Base-by-base conservation (phyloP, 1,140 invertebrate species). In the Psix sp. region DNA sequence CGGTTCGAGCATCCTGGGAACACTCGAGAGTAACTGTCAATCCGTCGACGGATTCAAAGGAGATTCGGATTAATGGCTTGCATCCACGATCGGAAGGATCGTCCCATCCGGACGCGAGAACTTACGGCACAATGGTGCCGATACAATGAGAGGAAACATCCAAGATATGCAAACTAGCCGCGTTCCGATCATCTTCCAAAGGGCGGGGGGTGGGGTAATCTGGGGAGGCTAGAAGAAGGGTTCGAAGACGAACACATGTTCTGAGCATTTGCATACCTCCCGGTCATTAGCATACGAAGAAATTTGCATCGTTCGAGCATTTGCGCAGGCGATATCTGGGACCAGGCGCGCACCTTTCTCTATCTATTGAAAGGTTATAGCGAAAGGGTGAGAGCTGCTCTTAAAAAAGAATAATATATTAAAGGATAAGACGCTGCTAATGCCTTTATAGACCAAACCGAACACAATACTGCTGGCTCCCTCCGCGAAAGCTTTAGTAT, bases 131-230 rank as follows among this genome's bases (percentile, higher is more conserved):
- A 84, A 84, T 83, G 76, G 80, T 73, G 29, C 72, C 77, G 78
- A 82, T 81, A 85, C 84, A 85, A 85, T 86, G 84, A 85, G 82
- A 86, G 85, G 82, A 86, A 86, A 86, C 81, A 85, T 86, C 84
- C 83, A 83, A 85, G 84, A 86, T 86, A 85, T 86, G 84, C 84
- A 85, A 86, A 86, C 67, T 78, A 81, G 77, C 49, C 77, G 75
- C 81, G 80, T 85, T 84, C 78, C 83, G 84, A 85, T 85, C 82
- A 85, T 87, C 85, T 86, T 86, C 79, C 76, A 78, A 78, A 76
- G 74, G 74, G 48, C 52, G 66, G 72, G 74, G 75, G 72, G 75
- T 62, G 74, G 63, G 72, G 38, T 48, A 51, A 71, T 68, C 63
- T 54, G 76, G 68, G 72, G 76, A 73, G 77, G 67, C 74, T 66